These are phyloP conservation scores for Psittacara wagleri DNA, from an alignment of 2,113 vertebrate species.

Conservation along the genomic window DNA sequence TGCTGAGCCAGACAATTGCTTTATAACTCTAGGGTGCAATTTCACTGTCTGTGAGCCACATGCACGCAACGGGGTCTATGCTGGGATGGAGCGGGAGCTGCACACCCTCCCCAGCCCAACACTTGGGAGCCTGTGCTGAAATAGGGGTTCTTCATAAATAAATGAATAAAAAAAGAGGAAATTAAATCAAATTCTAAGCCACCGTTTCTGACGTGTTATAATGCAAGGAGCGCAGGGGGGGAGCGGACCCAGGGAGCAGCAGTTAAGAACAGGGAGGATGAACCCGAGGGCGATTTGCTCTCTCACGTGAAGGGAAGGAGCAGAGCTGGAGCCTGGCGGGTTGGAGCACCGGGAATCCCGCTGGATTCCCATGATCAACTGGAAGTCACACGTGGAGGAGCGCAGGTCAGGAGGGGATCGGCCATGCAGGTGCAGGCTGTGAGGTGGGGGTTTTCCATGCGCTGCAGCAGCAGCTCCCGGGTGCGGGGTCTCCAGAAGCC, in stretches of 20 bases:
- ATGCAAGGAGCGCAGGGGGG: background rate
- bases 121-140: background rate
- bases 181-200: background rate
- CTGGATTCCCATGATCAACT: slow-evolving; percentile 35
- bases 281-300: slow-evolving; percentile 37
- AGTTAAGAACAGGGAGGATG: background rate
- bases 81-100: background rate
- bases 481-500: background rate
- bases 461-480: background rate
- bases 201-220: background rate
- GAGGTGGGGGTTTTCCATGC: background rate
- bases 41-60: slow-evolving; percentile 71
- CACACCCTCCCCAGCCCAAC: background rate
- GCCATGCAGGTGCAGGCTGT: background rate
- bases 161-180: background rate
- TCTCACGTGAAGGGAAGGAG: background rate
- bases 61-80: background rate
- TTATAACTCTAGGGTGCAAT: slow-evolving; percentile 76
- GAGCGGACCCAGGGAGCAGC: background rate
- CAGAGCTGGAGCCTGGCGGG: background rate
- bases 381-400: slow-evolving; percentile 35
- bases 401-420: background rate
- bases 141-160: background rate
- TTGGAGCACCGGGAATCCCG: background rate
- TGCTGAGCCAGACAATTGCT: slow-evolving; percentile 76